These are phyloP conservation scores for Siphonodentalium dalli DNA, from an alignment of 2,888 invertebrate species.

Conservation along the genomic window DNA sequence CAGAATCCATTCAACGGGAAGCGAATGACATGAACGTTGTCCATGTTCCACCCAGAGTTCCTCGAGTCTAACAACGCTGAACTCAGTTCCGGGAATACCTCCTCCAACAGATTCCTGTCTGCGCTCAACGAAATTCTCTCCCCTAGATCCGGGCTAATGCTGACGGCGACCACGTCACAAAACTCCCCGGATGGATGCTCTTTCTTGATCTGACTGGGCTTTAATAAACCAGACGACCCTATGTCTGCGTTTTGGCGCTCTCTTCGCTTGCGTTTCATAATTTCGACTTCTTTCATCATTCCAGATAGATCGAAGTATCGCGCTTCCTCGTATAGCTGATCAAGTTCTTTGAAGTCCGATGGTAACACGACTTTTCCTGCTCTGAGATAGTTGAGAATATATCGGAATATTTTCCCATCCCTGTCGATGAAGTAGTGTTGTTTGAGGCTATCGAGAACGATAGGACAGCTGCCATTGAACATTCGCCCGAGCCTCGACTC, in stretches of 20 bases:
- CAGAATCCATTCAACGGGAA: conserved; percentile 89
- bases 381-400: conserved; percentile 95
- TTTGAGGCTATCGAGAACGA: conserved; percentile 92
- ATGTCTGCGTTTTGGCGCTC: conserved; percentile 34
- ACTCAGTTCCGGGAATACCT: conserved; percentile 71
- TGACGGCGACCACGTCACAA: conserved; percentile 81
- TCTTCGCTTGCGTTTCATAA: conserved; percentile 30
- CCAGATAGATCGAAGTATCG: conserved; percentile 84
- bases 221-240: conserved; percentile 18
- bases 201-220: conserved; percentile 13
- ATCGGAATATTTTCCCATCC: conserved; percentile 96
- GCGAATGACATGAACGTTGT: conserved; percentile 81
- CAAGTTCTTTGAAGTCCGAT: conserved; percentile 84
- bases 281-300: conserved; percentile 61
- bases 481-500: conserved; percentile 90
- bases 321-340: conserved; percentile 88
- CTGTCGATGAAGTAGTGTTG: conserved; percentile 99
- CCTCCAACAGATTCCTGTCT: conserved; percentile 74
- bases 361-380: conserved; percentile 88
- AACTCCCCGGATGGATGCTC: conserved; percentile 25
- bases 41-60: conserved; percentile 82
- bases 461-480: conserved; percentile 94
- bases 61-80: conserved; percentile 80
- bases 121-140: conserved; percentile 84
- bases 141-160: conserved; percentile 81